Conservation (phyloP, 1,140 invertebrate genomes). For the Neodiprion virginianus region DNA sequence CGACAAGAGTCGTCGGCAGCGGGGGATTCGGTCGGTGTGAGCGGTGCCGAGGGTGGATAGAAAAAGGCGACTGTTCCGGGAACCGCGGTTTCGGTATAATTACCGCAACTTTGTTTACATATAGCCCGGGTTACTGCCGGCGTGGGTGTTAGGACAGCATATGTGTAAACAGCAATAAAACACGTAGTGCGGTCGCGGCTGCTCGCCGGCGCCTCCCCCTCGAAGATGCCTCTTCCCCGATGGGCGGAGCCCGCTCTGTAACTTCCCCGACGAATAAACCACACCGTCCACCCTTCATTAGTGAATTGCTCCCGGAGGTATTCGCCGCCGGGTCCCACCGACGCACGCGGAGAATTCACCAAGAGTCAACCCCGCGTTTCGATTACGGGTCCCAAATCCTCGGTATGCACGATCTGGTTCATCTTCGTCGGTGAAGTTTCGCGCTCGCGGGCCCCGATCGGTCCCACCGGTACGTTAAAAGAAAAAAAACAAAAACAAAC, state of each 20-base stretch:
- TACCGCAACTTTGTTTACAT: conserved; percentile 47
- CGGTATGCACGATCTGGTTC: no score
- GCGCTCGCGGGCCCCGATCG: neutral
- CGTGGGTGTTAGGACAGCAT: conserved; percentile 45
- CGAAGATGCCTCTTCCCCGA: neutral
- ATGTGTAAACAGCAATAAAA: conserved; percentile 53
- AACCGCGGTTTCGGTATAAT: conserved; percentile 41
- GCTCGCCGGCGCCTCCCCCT: neutral
- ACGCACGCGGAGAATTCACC: neutral
- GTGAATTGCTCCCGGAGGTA: conserved; percentile 8
- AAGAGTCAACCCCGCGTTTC: neutral
- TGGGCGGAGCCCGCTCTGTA: neutral
- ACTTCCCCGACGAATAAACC: conserved; percentile 11
- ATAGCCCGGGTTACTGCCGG: conserved; percentile 42
- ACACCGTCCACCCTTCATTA: conserved; percentile 11
- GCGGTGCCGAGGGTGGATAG: conserved; percentile 21
- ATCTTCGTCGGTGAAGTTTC: no score
- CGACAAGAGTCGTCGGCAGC: neutral
- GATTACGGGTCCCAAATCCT: neutral
- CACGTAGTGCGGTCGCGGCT: conserved; percentile 35
- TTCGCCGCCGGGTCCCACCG: neutral
- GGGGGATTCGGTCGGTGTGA: conserved; percentile 15
- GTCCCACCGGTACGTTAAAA: neutral
- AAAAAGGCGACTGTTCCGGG: conserved; percentile 35
- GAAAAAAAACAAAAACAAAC: neutral